A percentile compares a stretch with the other conserved stretches of the same genome.
Evolutionary conservation across 2,888 invertebrate genomes (phyloP).

Genomic region (Drosophila birchii): DNA sequence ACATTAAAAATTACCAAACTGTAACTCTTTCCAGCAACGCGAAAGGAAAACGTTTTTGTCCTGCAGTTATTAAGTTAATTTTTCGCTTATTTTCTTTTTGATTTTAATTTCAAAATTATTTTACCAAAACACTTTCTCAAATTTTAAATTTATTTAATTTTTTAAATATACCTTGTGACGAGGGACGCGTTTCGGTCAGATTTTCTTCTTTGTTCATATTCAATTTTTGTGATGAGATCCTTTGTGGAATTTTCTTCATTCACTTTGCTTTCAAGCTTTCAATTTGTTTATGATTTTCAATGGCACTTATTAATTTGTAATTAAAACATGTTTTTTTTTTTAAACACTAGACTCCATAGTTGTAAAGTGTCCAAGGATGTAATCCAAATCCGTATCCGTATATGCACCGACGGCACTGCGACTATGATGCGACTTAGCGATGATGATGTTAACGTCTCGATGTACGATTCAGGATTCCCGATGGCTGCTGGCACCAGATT

Average conservation of each 20-base stretch:
- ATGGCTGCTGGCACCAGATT: slow-evolving; percentile 64
- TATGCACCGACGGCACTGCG: slow-evolving; percentile 46
- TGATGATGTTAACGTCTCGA: slow-evolving; percentile 83
- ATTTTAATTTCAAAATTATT: neutral
- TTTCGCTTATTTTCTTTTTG: neutral
- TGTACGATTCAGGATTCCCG: slow-evolving; percentile 81
- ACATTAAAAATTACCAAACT: neutral
- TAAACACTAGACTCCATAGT: neutral
- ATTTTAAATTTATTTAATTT: slow-evolving; percentile 14
- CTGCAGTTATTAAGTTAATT: neutral
- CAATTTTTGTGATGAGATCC: neutral
- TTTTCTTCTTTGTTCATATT: slow-evolving; percentile 79
- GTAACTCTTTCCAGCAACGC: too few relatives aligned
- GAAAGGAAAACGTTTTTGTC: neutral
- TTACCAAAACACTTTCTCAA: neutral
- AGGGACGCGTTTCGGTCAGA: slow-evolving; percentile 66
- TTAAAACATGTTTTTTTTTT: slow-evolving; percentile 3
- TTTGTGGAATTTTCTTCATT: neutral
- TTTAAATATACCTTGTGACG: slow-evolving; percentile 70
- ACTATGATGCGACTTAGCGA: slow-evolving; percentile 52
- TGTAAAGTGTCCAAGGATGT: slow-evolving; percentile 5
- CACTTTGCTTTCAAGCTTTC: neutral
- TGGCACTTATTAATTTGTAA: slow-evolving; percentile 7
- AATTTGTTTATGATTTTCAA: neutral
- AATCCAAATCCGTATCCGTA: neutral